A percentile compares a stretch with the other conserved stretches of the same genome.
Evolutionary conservation across 2,797 vertebrate genomes (phyloP).

Genomic region (Thaleichthys pacificus): DNA sequence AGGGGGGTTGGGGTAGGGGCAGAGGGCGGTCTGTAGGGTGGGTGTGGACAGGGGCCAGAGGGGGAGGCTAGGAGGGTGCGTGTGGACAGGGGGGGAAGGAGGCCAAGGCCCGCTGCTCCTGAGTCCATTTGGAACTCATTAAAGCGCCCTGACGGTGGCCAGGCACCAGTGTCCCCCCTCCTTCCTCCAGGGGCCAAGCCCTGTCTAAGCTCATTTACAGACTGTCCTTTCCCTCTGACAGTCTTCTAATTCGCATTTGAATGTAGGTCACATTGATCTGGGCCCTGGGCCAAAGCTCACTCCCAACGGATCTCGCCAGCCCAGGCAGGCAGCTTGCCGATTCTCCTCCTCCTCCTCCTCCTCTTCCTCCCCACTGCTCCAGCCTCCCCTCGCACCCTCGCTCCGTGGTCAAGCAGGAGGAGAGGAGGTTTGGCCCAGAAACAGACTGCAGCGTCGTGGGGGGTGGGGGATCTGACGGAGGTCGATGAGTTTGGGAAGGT

Average conservation of each 20-base stretch:
- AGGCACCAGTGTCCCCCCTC: constrained; percentile 54
- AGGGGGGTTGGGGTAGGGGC: neutral
- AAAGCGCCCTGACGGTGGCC: constrained; percentile 59
- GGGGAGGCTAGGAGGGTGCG: neutral
- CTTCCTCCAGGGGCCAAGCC: constrained; percentile 51
- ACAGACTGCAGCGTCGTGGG: constrained; percentile 52
- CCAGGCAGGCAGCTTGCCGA: constrained; percentile 45
- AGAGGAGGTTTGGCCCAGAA: constrained; percentile 40
- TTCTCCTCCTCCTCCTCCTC: constrained; percentile 17
- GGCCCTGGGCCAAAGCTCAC: constrained; percentile 69
- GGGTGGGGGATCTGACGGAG: constrained; percentile 14
- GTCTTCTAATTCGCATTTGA: constrained; percentile 75
- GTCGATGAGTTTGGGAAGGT: constrained; percentile 11
- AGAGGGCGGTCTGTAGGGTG: neutral
- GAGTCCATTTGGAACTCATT: constrained; percentile 78
- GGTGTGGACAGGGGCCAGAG: too few relatives aligned
- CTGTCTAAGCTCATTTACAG: constrained; percentile 76
- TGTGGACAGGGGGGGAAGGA: constrained; percentile 13
- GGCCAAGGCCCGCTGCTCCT: constrained; percentile 54
- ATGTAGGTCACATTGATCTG: constrained; percentile 81
- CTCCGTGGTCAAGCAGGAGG: constrained; percentile 19
- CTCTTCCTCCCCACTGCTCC: neutral
- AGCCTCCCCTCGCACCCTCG: neutral
- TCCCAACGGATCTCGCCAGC: constrained; percentile 49
- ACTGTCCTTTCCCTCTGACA: constrained; percentile 73